Conservation (phyloP, 2,888 invertebrate genomes). For the Cataglyphis albicans region DNA sequence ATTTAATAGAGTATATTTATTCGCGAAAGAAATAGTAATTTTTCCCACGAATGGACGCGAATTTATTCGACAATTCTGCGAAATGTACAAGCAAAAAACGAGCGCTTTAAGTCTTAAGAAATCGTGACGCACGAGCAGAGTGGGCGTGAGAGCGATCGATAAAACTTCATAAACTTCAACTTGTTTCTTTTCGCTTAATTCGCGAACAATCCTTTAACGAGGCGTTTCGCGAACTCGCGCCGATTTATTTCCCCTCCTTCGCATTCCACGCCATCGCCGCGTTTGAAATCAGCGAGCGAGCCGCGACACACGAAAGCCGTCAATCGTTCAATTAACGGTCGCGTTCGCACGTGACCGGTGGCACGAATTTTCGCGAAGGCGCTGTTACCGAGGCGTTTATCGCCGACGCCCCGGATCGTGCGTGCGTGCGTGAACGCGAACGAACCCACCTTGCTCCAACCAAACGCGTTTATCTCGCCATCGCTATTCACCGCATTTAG, state of each 20-base stretch:
- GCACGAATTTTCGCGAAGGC: conserved; percentile 62
- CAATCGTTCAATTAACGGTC: conserved; percentile 65
- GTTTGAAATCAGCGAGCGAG: conserved; percentile 31
- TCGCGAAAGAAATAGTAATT: background rate
- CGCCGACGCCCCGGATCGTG: conserved; percentile 24
- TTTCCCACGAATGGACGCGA: background rate
- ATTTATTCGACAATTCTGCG: background rate
- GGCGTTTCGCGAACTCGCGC: conserved; percentile 2
- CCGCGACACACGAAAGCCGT: conserved; percentile 54
- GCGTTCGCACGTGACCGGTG: conserved; percentile 56
- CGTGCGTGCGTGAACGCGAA: background rate
- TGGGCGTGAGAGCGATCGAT: conserved; percentile 19
- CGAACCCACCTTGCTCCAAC: background rate
- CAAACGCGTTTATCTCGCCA: conserved; percentile 18
- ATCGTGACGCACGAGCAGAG: background rate
- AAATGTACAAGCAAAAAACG: background rate
- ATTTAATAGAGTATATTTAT: background rate
- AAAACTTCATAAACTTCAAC: background rate
- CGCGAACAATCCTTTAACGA: conserved; percentile 32
- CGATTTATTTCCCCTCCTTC: conserved; percentile 38
- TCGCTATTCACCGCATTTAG: conserved; percentile 63
- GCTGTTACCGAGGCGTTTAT: conserved; percentile 47
- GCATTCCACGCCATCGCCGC: conserved; percentile 47
- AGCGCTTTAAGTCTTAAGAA: background rate
- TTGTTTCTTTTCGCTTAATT: conserved; percentile 37